Evolutionary conservation across 1,140 invertebrate species (phyloP).

Genomic region (Lysiphlebus fabarum): DNA sequence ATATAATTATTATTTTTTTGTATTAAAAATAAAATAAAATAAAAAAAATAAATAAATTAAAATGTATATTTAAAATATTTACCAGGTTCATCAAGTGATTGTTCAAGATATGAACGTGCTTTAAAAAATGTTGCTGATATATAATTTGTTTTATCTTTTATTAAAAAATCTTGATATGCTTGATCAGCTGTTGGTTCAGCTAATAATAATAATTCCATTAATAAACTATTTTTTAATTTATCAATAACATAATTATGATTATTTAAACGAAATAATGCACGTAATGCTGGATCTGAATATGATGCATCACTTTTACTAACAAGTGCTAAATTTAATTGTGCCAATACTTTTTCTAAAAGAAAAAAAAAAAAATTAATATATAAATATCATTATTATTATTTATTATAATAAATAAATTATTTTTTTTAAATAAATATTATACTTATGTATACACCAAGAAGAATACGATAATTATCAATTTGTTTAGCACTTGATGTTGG

Average conservation of each 20-base stretch:
- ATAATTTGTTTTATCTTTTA: slow-evolving; percentile 46
- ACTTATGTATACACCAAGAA: slow-evolving; percentile 78
- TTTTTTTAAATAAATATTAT: slow-evolving; percentile 38
- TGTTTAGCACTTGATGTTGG: slow-evolving; percentile 53
- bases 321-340: slow-evolving; percentile 79
- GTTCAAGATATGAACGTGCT: slow-evolving; percentile 43
- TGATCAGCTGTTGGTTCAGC: slow-evolving; percentile 81
- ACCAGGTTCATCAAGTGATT: slow-evolving; percentile 48
- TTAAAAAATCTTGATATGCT: slow-evolving; percentile 73
- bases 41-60: too few species aligned
- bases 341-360: slow-evolving; percentile 83
- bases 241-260: slow-evolving; percentile 93
- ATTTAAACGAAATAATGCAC: slow-evolving; percentile 84
- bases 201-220: slow-evolving; percentile 75
- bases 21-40: too few species aligned
- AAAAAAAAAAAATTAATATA: slow-evolving; percentile 37
- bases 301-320: slow-evolving; percentile 79
- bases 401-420: slow-evolving; percentile 2
- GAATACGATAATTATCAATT: slow-evolving; percentile 59
- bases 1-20: neutral
- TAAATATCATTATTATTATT: slow-evolving; percentile 18
- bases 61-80: neutral
- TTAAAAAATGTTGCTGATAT: slow-evolving; percentile 48
- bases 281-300: slow-evolving; percentile 76
- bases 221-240: slow-evolving; percentile 76